Base-by-base conservation (phyloP, 2,888 invertebrate genomes). In the Lasioglossum morio region DNA sequence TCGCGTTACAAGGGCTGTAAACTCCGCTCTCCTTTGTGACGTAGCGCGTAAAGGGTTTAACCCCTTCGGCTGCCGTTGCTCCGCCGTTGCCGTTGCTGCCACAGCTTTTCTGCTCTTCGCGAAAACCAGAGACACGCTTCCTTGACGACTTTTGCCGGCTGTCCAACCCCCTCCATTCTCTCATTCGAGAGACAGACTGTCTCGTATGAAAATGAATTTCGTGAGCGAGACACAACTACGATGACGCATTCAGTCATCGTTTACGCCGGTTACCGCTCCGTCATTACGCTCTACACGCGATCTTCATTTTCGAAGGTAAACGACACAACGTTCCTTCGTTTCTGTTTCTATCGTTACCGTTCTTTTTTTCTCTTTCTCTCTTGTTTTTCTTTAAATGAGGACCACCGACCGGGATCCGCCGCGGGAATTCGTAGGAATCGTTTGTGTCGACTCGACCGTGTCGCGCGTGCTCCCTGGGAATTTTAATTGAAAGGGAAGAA, bases 21-120 rank as follows among this genome's bases (percentile, higher is more conserved):
- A 89, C 90, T 88, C 80, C 79, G 90, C 92, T 93, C 92, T 91
- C 89, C 93, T 93, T 94, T 93, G 94, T 93, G 93, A 93, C 88
- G 90, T 87, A 91, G 91, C 90, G 89, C 91, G 93, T 93, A 92
- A 94, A 93, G 92, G 92, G 91, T 92, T 91, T 90, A 90, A 89
- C 87, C 89, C 89, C 83, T 82, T 19, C 84, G 82, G 82, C 88
- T 84, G 72, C 79, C 79, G 72, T 87, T 86, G 46, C 46, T 46
- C 46, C 5, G 16, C 46, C 46, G 16, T 46, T 19, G 19, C 46
- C 46, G 46, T 46, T 46, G 48, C 48, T 48, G 48, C 48, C 1
- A 19, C 53, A 10, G 53, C 23, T 23, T 53, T 23, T 53, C 53
- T 53, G 23, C 53, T 53, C 53, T 53, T 23, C 53, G 53, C 82